Evolutionary conservation across 2,888 invertebrate genomes (phyloP).

Genomic region (Hyposoter dolosus): DNA sequence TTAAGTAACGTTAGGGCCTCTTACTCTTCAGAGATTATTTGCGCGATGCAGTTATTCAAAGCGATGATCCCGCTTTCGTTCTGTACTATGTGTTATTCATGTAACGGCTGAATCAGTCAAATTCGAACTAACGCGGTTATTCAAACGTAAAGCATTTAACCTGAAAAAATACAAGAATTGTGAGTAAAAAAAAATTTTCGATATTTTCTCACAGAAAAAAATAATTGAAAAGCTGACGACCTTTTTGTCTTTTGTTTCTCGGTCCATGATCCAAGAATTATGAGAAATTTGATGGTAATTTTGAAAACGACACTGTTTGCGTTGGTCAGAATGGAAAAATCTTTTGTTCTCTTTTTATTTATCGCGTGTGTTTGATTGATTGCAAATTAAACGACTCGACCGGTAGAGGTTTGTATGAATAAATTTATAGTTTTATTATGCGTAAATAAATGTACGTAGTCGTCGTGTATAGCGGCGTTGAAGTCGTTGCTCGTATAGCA

Average conservation of each 20-base stretch:
- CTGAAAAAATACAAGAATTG: too few relatives aligned
- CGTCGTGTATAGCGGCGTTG: slow-evolving; percentile 48
- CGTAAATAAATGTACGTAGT: neutral
- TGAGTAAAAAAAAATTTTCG: too few relatives aligned
- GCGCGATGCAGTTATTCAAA: slow-evolving; percentile 33
- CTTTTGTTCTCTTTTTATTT: too few relatives aligned
- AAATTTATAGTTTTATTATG: neutral
- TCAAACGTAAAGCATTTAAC: too few relatives aligned
- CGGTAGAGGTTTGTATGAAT: neutral
- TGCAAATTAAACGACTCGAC: neutral
- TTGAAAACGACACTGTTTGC: too few relatives aligned
- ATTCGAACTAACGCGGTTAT: neutral
- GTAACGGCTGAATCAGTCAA: neutral
- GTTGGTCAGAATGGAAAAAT: too few relatives aligned
- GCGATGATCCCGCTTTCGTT: slow-evolving; percentile 23
- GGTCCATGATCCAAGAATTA: too few relatives aligned
- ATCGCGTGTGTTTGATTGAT: neutral
- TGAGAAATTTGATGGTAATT: too few relatives aligned
- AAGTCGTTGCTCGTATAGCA: slow-evolving; percentile 40
- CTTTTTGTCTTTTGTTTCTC: too few relatives aligned
- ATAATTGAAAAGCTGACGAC: too few relatives aligned
- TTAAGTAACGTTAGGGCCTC: neutral
- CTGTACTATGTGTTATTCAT: neutral
- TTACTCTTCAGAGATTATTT: neutral
- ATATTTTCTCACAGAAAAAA: too few relatives aligned